Base-by-base conservation (phyloP, 2,797 vertebrate species). In the Galaxias olidus region DNA sequence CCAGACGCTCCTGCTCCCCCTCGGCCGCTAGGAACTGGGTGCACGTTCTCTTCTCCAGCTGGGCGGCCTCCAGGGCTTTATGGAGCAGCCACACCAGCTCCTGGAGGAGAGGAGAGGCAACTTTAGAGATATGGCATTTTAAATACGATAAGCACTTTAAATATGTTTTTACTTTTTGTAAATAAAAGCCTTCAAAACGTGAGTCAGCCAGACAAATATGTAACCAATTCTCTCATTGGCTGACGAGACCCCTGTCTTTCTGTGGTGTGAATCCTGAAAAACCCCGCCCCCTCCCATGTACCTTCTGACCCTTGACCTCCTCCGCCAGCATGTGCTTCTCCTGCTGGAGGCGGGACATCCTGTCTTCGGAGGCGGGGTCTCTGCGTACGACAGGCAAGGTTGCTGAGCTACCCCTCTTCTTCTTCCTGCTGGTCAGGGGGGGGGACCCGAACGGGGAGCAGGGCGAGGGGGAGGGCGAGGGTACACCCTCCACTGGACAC, bases 281-380 rank as follows among this genome's bases (percentile, higher is more conserved):
- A 19, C 19, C 30, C 19, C 62, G 12, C 9, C 4, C 45, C 40
- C 15, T 19, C 10, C n/a, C n/a, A n/a, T 49, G 7, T 54, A 98
- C 97, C 95, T 97, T 98, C 84, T 98, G 96, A 64, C 94, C 91
- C 71, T 93, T 92, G 66, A 98, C 87, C 74, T 98, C 96, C 68
- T 93, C 90, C 4, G 86, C 83, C 67, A 97, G 89, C 0, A 82
- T 88, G 77, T 93, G 77, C 46, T 94, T 90, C 71, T 97, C 94
- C 54, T 95, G 93, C 65, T 94, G 90, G 20, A 95, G 88, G 10
- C 77, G 86, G 13, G 68, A 74, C 19, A 60, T 70, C 68, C 84
- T 85, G 49, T 95, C 91, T 9, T 75, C 73, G 41, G 76, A 52
- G 2, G 74, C 83, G 4, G 71, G 71, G 55, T 90, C 83, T 65